Evolutionary conservation across 2,888 invertebrate species (phyloP).

Genomic region (Colostygia pectinataria): DNA sequence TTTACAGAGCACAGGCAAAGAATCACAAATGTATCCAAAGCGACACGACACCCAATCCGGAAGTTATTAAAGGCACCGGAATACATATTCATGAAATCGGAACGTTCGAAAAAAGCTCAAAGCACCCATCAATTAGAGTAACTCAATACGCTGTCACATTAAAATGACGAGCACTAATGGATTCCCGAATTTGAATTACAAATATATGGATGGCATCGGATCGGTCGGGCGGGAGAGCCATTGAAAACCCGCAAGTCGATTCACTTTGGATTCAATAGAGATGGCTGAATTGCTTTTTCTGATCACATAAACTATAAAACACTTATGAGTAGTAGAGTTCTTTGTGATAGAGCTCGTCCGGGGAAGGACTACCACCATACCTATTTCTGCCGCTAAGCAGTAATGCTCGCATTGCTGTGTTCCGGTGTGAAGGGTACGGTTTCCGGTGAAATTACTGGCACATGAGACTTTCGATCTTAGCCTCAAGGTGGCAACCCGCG

Average conservation of each 20-base stretch:
- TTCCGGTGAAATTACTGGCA: too few species aligned
- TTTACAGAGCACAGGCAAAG: constrained; percentile 10
- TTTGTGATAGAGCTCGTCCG: too few species aligned
- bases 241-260: constrained; percentile 10
- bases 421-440: too few species aligned
- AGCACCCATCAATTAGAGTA: constrained; percentile 79
- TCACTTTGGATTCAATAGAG: constrained; percentile 1
- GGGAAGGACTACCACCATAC: too few species aligned
- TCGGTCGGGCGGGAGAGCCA: constrained; percentile 34
- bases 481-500: too few species aligned
- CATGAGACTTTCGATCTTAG: too few species aligned
- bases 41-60: constrained; percentile 32
- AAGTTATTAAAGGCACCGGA: constrained; percentile 29
- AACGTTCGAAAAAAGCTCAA: constrained; percentile 59
- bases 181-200: constrained; percentile 81
- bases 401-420: too few species aligned
- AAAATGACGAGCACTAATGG: constrained; percentile 82
- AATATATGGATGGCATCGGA: constrained; percentile 71
- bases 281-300: constrained; percentile 1
- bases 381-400: too few species aligned
- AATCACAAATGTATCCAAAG: constrained; percentile 11
- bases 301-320: neutral
- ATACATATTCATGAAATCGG: constrained; percentile 45
- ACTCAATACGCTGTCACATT: constrained; percentile 82
- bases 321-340: too few species aligned